These are phyloP conservation scores for Fregata magnificens DNA, from an alignment of 2,113 vertebrate genomes.

Conservation along the genomic window DNA sequence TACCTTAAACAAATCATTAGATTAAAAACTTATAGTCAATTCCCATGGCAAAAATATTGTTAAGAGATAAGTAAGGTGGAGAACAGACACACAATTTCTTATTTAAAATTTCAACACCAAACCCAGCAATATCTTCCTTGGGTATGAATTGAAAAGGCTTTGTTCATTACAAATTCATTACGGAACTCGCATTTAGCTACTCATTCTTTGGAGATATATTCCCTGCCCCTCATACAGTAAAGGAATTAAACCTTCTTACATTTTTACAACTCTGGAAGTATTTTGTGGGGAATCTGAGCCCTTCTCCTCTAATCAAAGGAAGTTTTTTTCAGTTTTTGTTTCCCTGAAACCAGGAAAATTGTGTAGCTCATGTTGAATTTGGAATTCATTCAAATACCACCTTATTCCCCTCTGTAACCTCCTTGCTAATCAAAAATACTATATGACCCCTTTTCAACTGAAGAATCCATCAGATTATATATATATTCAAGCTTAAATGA, in stretches of 20 bases:
- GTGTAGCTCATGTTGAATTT: neutral
- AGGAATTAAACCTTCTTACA: neutral
- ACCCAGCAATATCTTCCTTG: neutral
- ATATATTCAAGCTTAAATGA: slow-evolving; percentile 31
- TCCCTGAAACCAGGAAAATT: neutral
- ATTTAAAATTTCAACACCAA: neutral
- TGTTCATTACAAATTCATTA: slow-evolving; percentile 19
- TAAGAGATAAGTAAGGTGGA: neutral
- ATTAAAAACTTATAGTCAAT: neutral
- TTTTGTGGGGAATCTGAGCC: neutral
- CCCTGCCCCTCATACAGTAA: neutral
- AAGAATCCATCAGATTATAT: neutral
- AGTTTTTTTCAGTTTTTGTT: neutral
- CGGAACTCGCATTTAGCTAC: neutral
- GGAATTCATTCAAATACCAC: neutral
- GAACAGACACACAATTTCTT: neutral
- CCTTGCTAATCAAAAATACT: neutral
- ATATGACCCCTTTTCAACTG: neutral
- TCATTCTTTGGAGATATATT: neutral
- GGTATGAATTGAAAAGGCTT: neutral
- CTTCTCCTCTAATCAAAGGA: neutral
- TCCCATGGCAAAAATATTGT: neutral
- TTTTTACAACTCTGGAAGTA: neutral
- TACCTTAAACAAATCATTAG: neutral
- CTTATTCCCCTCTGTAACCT: neutral